Conservation (phyloP, 2,797 vertebrate genomes). For the Alcedo quadribrachys region DNA sequence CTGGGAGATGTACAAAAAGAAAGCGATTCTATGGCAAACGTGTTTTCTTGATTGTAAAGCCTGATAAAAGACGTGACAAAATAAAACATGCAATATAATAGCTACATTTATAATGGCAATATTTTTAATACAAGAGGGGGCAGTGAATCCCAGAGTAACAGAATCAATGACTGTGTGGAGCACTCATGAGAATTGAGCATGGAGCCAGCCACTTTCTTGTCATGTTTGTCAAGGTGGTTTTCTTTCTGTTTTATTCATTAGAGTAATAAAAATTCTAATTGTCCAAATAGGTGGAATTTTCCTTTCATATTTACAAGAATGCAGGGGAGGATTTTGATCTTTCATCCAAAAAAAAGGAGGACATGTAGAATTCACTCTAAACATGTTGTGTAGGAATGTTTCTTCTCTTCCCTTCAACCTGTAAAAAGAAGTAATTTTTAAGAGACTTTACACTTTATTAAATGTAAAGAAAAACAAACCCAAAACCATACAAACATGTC, state of each 20-base stretch:
- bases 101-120: too few species aligned
- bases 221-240: background rate
- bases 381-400: background rate
- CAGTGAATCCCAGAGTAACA: too few species aligned
- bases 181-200: accelerated
- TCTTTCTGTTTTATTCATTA: background rate
- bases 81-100: accelerated
- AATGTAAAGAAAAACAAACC: background rate
- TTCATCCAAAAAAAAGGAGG: background rate
- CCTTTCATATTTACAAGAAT: accelerated
- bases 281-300: background rate
- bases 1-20: background rate
- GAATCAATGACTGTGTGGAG: background rate
- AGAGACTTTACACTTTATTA: background rate
- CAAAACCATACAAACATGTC: background rate
- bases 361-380: background rate
- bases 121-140: background rate
- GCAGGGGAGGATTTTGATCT: background rate
- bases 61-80: background rate
- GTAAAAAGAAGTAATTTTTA: background rate
- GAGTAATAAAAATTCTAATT: background rate
- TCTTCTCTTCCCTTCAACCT: background rate
- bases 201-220: accelerated
- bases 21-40: background rate
- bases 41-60: background rate